Conservation (phyloP, 2,797 vertebrate species). For the Astyanax mexicanus region DNA sequence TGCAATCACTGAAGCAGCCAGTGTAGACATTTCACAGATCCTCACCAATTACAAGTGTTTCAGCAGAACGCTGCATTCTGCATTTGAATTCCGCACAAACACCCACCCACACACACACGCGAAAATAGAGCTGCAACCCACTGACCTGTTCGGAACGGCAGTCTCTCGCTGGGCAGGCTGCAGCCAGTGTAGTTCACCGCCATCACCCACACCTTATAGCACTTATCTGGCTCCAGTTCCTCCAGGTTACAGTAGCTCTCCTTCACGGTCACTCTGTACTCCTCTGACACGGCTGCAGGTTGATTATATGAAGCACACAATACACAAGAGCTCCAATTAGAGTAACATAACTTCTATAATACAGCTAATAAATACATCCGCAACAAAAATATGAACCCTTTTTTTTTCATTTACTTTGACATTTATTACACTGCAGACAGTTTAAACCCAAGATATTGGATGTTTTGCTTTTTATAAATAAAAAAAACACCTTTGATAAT, state of each 20-base stretch:
- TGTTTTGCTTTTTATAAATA: no score
- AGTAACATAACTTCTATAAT: neutral
- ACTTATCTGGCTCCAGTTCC: constrained; percentile 91
- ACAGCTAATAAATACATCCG: neutral
- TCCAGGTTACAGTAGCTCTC: constrained; percentile 95
- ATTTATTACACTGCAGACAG: no score
- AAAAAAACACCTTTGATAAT: no score
- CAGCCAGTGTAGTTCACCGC: constrained; percentile 95
- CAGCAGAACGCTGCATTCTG: neutral
- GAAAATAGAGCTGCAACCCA: constrained; percentile 35
- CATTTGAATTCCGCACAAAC: neutral
- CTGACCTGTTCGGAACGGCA: constrained; percentile 91
- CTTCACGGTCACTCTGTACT: constrained; percentile 95
- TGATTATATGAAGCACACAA: neutral
- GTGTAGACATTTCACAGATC: neutral
- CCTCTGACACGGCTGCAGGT: constrained; percentile 87
- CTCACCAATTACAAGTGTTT: neutral
- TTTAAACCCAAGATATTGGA: no score
- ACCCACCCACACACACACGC: constrained; percentile 7
- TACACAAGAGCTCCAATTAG: neutral
- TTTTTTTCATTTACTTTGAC: no score
- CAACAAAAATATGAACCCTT: no score
- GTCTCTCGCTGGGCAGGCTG: constrained; percentile 92
- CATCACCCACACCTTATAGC: constrained; percentile 97
- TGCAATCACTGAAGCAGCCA: neutral